Conservation (phyloP, 2,113 vertebrate genomes). For the Macrotus californicus region DNA sequence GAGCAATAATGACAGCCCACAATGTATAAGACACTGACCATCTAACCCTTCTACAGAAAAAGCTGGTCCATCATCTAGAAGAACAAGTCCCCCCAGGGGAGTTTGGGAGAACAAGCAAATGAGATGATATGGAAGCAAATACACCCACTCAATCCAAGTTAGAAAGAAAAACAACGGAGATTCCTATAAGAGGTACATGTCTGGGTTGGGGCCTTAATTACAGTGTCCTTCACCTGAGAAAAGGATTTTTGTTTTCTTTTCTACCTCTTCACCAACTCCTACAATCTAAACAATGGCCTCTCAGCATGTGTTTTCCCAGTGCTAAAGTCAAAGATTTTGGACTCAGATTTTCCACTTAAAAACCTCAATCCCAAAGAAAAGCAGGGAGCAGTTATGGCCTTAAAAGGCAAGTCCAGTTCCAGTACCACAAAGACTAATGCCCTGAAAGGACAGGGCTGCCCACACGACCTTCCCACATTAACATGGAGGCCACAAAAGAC, state of each 20-base stretch:
- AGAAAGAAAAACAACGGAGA: neutral
- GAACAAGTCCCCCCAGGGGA: neutral
- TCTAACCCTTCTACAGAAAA: neutral
- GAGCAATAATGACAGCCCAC: neutral
- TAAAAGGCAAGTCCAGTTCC: slow-evolving; percentile 72
- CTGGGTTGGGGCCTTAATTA: slow-evolving; percentile 17
- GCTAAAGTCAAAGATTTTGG: slow-evolving; percentile 61
- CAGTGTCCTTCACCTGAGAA: slow-evolving; percentile 67
- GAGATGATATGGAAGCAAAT: neutral
- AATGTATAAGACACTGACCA: neutral
- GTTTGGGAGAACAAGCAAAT: neutral
- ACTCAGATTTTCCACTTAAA: slow-evolving; percentile 82
- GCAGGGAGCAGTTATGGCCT: slow-evolving; percentile 68
- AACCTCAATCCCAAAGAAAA: slow-evolving; percentile 82
- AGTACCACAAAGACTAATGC: slow-evolving; percentile 68
- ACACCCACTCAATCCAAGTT: neutral
- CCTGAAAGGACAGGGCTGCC: slow-evolving; percentile 23
- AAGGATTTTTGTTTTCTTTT: slow-evolving; percentile 18
- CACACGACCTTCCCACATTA: slow-evolving; percentile 70
- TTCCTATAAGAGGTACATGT: neutral
- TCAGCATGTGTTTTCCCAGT: slow-evolving; percentile 63
- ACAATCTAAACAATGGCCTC: slow-evolving; percentile 58
- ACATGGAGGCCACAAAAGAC: slow-evolving; percentile 69
- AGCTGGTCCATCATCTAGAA: neutral
- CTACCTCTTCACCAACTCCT: slow-evolving; percentile 19